Evolutionary conservation across 2,113 vertebrate species (phyloP), one percentile per base, ranked within the genome.

Genomic region (Colius striatus): DNA sequence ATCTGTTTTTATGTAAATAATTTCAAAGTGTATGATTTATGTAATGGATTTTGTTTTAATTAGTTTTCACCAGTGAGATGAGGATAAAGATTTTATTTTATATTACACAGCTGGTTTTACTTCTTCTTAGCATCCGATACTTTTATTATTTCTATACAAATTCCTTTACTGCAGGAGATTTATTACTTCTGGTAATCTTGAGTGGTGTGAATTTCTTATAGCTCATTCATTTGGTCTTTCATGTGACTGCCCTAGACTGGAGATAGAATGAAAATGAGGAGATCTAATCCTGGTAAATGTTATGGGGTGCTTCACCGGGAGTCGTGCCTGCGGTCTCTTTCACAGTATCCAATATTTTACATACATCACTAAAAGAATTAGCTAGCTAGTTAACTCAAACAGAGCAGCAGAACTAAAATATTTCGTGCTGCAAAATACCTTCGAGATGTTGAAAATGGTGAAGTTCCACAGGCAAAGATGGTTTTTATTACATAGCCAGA

Each of bases 1-100:
- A 95, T 96, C 93, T 96, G 88, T 90, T 97, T 95, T 96, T 90
- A 88, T 86, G 86, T 94, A 97, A 97, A 96, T 94, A 95, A 94
- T 90, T 96, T 94, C 72, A 72, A 94, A 94, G 74, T 84, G 66
- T 78, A 78, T 87, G 89, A 94, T 96, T 97, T 94, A 95, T 94
- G 73, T 88, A 95, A 93, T 47, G 71, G 94, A 88, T 94, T 97
- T 95, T 95, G 84, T 90, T 97, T 94, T 92, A 97, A 97, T 93
- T 96, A 92, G 85, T 96, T 97, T 97, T 97, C 89, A 93, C 70
- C 88, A 96, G 84, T 48, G 70, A 90, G 80, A 94, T 65, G 92
- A 93, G 84, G 70, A 91, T 87, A 82, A 94, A 94, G 90, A 84
- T 95, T 92, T 95, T 92, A 81, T 91, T 94, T 91, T 95, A 71